These are phyloP conservation scores for Cyprichromis sp. DNA, from an alignment of 2,113 vertebrate species.

Conservation along the genomic window DNA sequence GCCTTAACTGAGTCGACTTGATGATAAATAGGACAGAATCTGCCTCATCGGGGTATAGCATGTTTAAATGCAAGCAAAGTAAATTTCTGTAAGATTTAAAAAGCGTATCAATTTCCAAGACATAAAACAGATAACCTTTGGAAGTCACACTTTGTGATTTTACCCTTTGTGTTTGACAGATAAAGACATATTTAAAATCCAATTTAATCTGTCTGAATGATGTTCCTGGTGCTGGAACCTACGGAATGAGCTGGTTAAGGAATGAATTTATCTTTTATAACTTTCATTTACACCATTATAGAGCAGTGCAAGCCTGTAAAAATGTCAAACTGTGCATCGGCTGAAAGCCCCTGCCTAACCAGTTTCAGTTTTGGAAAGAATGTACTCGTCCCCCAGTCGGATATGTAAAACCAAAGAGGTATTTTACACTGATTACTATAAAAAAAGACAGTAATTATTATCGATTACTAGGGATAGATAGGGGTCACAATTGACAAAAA, in stretches of 20 bases:
- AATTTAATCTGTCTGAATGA: neutral
- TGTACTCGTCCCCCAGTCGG: accelerated
- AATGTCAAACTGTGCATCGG: neutral
- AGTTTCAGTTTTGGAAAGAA: neutral
- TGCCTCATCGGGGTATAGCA: neutral
- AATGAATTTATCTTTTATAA: neutral
- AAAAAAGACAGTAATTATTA: neutral
- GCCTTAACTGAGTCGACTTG: neutral
- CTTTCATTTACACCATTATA: neutral
- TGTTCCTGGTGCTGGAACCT: neutral
- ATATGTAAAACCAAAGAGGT: neutral
- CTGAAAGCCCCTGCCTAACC: neutral
- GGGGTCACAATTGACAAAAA: neutral
- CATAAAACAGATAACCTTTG: neutral
- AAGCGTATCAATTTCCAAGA: neutral
- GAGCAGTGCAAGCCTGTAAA: neutral
- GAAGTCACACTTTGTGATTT: neutral
- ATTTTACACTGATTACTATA: neutral
- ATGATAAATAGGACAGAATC: neutral
- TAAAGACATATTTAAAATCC: neutral
- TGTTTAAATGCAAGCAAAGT: neutral
- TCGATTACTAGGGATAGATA: neutral
- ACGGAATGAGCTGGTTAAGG: neutral
- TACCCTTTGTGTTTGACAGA: neutral
- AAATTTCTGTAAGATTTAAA: neutral